Conservation (phyloP, 2,888 invertebrate species). For the Drosophila heteroneura region DNA sequence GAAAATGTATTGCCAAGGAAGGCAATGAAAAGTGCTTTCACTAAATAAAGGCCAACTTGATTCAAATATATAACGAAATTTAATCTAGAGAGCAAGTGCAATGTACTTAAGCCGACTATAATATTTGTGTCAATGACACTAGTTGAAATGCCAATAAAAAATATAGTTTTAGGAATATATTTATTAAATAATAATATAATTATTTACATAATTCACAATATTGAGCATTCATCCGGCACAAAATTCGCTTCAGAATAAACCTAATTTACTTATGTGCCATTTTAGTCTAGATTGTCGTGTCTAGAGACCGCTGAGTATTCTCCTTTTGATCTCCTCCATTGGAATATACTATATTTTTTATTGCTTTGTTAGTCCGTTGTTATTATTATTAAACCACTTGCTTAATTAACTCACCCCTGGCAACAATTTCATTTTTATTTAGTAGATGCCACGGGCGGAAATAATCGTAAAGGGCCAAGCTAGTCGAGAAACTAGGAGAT, state of each 20-base stretch:
- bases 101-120: neutral
- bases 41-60: slow-evolving; percentile 14
- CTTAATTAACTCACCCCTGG: neutral
- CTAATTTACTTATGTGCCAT: neutral
- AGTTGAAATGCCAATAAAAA: neutral
- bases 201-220: neutral
- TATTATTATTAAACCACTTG: slow-evolving; percentile 1
- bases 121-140: neutral
- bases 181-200: neutral
- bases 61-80: slow-evolving; percentile 24
- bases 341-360: neutral
- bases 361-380: neutral
- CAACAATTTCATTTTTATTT: neutral
- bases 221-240: neutral
- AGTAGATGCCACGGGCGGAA: neutral
- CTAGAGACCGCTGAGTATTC: neutral
- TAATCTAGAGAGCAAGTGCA: slow-evolving; percentile 7
- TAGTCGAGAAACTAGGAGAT: neutral
- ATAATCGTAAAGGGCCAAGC: neutral
- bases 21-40: slow-evolving; percentile 23
- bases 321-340: neutral
- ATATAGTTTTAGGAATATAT: neutral
- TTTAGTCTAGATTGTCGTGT: neutral
- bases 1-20: slow-evolving; percentile 14
- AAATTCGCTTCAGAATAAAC: neutral